Conservation (phyloP, 2,888 invertebrate genomes). For the Microchrysa polita region DNA sequence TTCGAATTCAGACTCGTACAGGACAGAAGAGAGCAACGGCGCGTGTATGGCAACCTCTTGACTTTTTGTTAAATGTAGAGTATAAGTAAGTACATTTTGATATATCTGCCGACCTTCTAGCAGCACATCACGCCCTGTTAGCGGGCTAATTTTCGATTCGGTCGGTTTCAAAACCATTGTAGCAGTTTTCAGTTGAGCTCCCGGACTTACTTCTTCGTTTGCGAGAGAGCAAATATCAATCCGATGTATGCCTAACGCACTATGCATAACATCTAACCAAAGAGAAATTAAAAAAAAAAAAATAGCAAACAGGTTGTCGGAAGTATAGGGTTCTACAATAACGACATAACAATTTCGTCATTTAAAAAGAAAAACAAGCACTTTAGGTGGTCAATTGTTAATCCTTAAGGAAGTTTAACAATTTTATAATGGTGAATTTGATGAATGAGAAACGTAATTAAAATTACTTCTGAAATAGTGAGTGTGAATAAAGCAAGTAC, state of each 20-base stretch:
- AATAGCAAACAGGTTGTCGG: too few species aligned
- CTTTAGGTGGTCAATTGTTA: too few species aligned
- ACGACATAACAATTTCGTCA: too few species aligned
- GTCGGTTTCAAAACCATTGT: constrained; percentile 81
- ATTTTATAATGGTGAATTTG: too few species aligned
- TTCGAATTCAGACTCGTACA: constrained; percentile 97
- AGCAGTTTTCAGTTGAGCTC: constrained; percentile 77
- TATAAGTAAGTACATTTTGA: constrained; percentile 87
- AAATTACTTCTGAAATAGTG: too few species aligned
- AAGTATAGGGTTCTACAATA: too few species aligned
- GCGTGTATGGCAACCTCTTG: constrained; percentile 84
- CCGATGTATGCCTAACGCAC: constrained; percentile 78
- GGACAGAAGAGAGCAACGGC: constrained; percentile 81
- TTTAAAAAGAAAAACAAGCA: too few species aligned
- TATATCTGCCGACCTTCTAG: constrained; percentile 91
- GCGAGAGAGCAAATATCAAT: constrained; percentile 77
- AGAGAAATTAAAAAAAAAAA: constrained; percentile 11
- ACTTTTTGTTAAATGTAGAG: constrained; percentile 81
- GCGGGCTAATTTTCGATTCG: constrained; percentile 81
- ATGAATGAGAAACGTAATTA: too few species aligned
- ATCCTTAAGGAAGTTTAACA: too few species aligned
- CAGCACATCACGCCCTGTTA: constrained; percentile 84
- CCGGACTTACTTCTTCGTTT: constrained; percentile 82
- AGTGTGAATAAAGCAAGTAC: too few species aligned
- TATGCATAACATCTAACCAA: constrained; percentile 72